Percentiles rank a stretch among this genome's conserved stretches.
Conservation (phyloP, 2,888 invertebrate species). For the Acronicta aceris region DNA sequence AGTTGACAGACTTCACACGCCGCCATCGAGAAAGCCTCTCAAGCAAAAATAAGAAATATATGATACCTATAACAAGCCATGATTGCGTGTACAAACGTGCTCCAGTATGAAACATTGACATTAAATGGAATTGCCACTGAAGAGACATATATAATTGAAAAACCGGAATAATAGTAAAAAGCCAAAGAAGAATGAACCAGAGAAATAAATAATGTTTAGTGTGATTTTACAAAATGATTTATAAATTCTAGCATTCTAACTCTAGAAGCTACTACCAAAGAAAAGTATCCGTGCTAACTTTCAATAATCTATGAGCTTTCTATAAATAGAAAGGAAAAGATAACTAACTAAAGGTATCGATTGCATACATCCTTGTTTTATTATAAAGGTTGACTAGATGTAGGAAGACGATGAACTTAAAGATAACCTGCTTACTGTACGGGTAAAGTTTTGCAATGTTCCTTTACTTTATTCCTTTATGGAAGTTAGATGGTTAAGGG, state of each 20-base stretch:
- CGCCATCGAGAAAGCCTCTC: too few species aligned
- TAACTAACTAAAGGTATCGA: constrained; percentile 30
- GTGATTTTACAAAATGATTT: too few species aligned
- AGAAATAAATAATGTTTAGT: too few species aligned
- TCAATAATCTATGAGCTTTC: not conserved
- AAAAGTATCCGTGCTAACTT: too few species aligned
- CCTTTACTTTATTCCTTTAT: not conserved
- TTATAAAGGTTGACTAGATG: constrained; percentile 9
- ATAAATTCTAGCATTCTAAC: too few species aligned
- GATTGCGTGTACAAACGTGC: constrained; percentile 47
- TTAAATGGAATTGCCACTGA: constrained; percentile 41
- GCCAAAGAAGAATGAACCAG: too few species aligned
- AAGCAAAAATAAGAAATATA: too few species aligned
- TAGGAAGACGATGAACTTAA: constrained; percentile 8
- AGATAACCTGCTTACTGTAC: constrained; percentile 17
- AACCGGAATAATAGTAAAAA: too few species aligned
- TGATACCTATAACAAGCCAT: constrained; percentile 57
- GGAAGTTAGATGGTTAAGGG: too few species aligned
- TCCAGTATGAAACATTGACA: constrained; percentile 49
- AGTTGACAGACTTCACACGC: too few species aligned
- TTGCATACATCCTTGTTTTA: constrained; percentile 27
- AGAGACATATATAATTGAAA: too few species aligned
- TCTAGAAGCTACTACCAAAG: too few species aligned
- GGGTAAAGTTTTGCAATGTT: constrained; percentile 4
- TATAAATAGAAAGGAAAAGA: constrained; percentile 20